Base-by-base conservation (phyloP, 1,140 invertebrate genomes). In the Elymnias hypermnestra region DNA sequence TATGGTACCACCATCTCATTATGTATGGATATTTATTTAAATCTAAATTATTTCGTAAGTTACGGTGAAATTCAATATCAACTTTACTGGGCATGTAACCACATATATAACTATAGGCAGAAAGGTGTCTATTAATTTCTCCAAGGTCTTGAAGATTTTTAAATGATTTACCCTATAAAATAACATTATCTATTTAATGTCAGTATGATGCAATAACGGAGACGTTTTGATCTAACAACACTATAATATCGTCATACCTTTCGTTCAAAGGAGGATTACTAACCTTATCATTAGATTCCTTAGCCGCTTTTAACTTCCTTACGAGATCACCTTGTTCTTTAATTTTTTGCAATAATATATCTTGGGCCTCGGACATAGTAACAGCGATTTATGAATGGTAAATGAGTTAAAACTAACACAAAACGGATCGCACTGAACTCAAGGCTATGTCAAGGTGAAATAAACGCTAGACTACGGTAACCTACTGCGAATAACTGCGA, bases 321-420 rank as follows among this genome's bases (percentile, higher is more conserved):
- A 96, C 94, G 53, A 94, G 62, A 78, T 95, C 93, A 46, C 93
- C 91, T 86, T 96, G 94, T 59, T 89, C 79, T 87, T 94, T 94
- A 52, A 96, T 94, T 86, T 90, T 86, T 71, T 91, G 89, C 60
- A 89, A 73, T 60, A 92, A 73, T 54, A 79, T 75, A 65, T 89
- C 87, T 52, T 82, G 66, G 43, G 39, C 42, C 33, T 82, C 77
- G 47, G 77, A 63, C 82, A 85, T 55, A 22, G 35, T 15, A 37
- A 33, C 10, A 22, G 9, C 1, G 33, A 42, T 45, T 17, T 25
- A 35, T 43, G 22, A 44, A 40, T 25, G 23, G 38, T 48, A 41
- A 31, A 40, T 48, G 49, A 31, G 29, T 29, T 48, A 47, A 31
- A 35, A 44, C 21, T 23, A 45, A 37, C 36, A 45, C 26, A 35